Base-by-base conservation (phyloP, 2,113 vertebrate species). In the Enhydra lutris region DNA sequence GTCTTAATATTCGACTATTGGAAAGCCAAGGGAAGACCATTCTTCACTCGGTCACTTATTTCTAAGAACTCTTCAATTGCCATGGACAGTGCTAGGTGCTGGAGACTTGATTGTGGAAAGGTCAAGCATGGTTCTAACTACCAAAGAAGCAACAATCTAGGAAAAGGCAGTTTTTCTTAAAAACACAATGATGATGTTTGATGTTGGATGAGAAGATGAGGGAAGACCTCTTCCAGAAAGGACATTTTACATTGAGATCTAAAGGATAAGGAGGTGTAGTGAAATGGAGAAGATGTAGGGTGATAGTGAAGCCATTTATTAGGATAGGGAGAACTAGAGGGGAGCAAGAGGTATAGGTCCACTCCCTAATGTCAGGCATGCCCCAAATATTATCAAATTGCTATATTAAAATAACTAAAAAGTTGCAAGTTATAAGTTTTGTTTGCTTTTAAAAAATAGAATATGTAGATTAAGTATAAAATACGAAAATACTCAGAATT, bases 391-490 rank as follows among this genome's bases (percentile, higher is more conserved):
- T 76, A 47, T 52, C n/a, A 87, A 36, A 45, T 31, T 73, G 34
- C 10, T 59, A 4, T 24, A 36, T 65, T 82, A 59, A 69, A 83
- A 42, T n/a, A 94, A 2, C 13, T 61, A 71, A 52, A 93, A 50
- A 78, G 3, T 29, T 57, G 6, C n/a, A 67, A 10, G 6, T 80
- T 55, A 55, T 18, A 55, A 55, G 17, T 85, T 67, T 39, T 76
- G 39, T 15, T 24, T 78, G 39, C 26, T 87, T 92, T 31, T 81
- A 14, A 55, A 79, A 81, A 65, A 65, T 14, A 23, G 20, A 36
- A 31, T 82, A n/a, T 45, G 9, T 82, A 5, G 11, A 67, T 86
- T 71, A 92, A 81, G 76, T 89, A 78, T 61, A 61, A 57, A 39
- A 42, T 50, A 36, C 23, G 23, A 39, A 93, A 59, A 71, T 59